Base-by-base conservation (phyloP, 2,888 invertebrate species). In the Nephrocerus scutellatus region DNA sequence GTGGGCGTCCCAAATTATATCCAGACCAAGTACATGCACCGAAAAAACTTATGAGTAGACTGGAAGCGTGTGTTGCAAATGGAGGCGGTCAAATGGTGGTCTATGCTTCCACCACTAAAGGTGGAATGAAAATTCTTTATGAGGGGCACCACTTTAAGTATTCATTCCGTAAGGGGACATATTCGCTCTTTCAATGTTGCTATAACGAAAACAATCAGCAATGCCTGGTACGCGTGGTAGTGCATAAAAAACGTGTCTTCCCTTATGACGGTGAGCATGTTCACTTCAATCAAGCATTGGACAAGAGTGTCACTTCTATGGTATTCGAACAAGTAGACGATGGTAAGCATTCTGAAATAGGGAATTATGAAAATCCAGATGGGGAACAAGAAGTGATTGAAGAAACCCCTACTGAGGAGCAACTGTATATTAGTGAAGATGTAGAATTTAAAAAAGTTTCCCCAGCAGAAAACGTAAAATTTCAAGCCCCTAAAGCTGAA, bases 51-150 rank as follows among this genome's bases (percentile, higher is more conserved):
- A n/a, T n/a, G n/a, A n/a, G n/a, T n/a, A n/a, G n/a, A n/a, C n/a
- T n/a, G n/a, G n/a, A n/a, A n/a, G n/a, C n/a, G n/a, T n/a, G n/a
- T n/a, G n/a, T n/a, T n/a, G n/a, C n/a, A n/a, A n/a, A n/a, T n/a
- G n/a, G n/a, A n/a, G n/a, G n/a, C 28, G 53, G 57, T 20, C 49
- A 46, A 18, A 60, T 57, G 12, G 56, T 59, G 4, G 53, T 63
- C 2, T 67, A 64, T 41, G 63, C 60, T 2, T 66, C 66, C 4
- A 61, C 66, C 2, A 63, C 65, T 2, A 65, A 63, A 42, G 66
- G 66, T 32, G 64, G 63, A n/a, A 65, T 67, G 48, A 66, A 66
- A 41, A 48, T 66, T 16, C 40, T 63, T 3, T 60, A 53, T n/a
- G 57, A 65, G 21, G 64, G 63, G 1, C 66, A 66, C 46, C 58